Conservation (phyloP, 1,140 invertebrate species). For the Drosophila asahinai region DNA sequence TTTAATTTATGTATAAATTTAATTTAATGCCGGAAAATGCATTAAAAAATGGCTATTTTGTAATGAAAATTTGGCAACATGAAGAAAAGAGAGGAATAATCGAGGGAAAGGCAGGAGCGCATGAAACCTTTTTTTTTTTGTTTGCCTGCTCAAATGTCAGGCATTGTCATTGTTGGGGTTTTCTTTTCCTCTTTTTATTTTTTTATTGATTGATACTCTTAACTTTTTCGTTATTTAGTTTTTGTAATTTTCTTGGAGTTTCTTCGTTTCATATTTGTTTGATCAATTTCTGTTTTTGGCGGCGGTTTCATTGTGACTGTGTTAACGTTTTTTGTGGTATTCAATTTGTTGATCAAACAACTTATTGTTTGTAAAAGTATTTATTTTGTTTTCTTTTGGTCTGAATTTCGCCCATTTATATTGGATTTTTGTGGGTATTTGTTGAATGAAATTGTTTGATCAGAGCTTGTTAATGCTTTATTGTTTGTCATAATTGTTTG, state of each 20-base stretch:
- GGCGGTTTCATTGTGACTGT: conserved; percentile 1
- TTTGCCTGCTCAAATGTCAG: conserved; percentile 45
- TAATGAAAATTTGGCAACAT: conserved; percentile 55
- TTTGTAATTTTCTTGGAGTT: conserved; percentile 25
- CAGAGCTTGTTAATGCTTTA: conserved; percentile 24
- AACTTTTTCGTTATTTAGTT: conserved; percentile 27
- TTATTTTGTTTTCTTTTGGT: conserved; percentile 15
- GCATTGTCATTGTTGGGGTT: conserved; percentile 28
- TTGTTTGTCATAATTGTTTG: conserved; percentile 14
- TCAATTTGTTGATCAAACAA: conserved; percentile 19
- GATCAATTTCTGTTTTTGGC: conserved; percentile 21
- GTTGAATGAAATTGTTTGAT: conserved; percentile 6
- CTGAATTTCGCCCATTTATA: conserved; percentile 10
- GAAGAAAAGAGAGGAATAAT: conserved; percentile 19
- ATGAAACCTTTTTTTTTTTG: conserved; percentile 23
- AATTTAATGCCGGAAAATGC: conserved; percentile 82
- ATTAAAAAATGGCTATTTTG: conserved; percentile 66
- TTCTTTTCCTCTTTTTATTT: neutral
- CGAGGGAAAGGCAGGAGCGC: conserved; percentile 21
- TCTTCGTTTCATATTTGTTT: conserved; percentile 33
- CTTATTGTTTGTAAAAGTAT: conserved; percentile 21
- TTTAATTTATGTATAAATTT: conserved; percentile 84
- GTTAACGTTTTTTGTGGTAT: conserved; percentile 22
- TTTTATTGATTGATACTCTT: conserved; percentile 35
- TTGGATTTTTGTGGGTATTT: conserved; percentile 7